These are phyloP conservation scores for Elgaria multicarinata DNA, from an alignment of 2,113 vertebrate genomes.

Conservation along the genomic window DNA sequence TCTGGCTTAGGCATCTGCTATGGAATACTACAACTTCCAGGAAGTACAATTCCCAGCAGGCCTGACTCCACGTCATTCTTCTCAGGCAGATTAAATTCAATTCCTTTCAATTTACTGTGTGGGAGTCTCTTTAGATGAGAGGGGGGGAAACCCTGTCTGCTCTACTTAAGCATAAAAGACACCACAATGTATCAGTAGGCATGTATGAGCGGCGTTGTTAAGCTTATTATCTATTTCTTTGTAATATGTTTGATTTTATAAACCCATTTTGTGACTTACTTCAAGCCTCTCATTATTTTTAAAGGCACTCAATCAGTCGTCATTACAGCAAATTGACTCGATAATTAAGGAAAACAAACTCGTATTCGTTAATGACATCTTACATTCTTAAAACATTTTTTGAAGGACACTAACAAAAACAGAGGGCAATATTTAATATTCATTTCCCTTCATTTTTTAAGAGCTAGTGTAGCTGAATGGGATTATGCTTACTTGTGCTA, in stretches of 20 bases:
- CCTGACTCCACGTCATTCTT: neutral
- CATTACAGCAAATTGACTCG: neutral
- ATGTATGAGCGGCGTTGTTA: slow-evolving; percentile 1
- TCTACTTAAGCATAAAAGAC: slow-evolving; percentile 28
- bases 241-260: slow-evolving; percentile 11
- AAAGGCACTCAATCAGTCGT: slow-evolving; percentile 22
- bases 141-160: slow-evolving; percentile 18
- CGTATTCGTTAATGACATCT: rapidly evolving
- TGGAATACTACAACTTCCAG: neutral
- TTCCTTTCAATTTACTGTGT: neutral
- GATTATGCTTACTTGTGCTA: neutral
- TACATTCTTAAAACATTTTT: neutral
- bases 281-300: slow-evolving; percentile 27
- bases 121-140: slow-evolving; percentile 14
- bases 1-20: rapidly evolving
- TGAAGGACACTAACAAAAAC: slow-evolving; percentile 16
- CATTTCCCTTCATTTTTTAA: slow-evolving; percentile 18
- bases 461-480: neutral
- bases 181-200: slow-evolving; percentile 13
- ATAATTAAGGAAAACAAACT: slow-evolving; percentile 16
- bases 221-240: slow-evolving; percentile 26
- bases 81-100: neutral
- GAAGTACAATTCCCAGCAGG: neutral
- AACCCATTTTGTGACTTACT: slow-evolving; percentile 26
- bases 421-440: neutral